Percentiles rank a stretch among this genome's conserved stretches.
Evolutionary conservation across 2,888 invertebrate species (phyloP).

Genomic region (Drosophila nr. medialis): DNA sequence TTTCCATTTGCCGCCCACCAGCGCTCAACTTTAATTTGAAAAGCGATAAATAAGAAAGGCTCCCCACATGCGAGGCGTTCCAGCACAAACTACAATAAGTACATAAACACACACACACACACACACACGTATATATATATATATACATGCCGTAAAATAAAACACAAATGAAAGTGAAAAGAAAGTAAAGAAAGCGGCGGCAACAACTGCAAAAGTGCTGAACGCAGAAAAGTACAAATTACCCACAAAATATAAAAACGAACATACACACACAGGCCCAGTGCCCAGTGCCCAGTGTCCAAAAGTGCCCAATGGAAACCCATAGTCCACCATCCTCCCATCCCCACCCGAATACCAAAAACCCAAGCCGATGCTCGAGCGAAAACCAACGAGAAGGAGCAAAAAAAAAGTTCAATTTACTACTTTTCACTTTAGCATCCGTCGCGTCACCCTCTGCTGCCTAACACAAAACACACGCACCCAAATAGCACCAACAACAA

Average conservation of each 20-base stretch:
- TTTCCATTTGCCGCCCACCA: conserved; percentile 25
- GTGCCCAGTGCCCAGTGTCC: conserved; percentile 3
- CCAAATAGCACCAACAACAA: conserved; percentile 33
- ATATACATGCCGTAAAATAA: conserved; percentile 66
- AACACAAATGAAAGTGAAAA: conserved; percentile 78
- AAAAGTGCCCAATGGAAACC: conserved; percentile 25
- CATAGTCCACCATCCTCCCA: background rate
- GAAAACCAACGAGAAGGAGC: conserved; percentile 45
- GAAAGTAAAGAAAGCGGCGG: conserved; percentile 66
- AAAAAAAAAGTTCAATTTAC: conserved; percentile 81
- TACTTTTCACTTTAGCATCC: conserved; percentile 82
- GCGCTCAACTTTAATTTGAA: conserved; percentile 78
- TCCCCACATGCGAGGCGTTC: conserved; percentile 35
- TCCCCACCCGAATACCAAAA: conserved; percentile 6
- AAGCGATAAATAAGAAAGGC: conserved; percentile 77
- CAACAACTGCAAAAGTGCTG: conserved; percentile 76
- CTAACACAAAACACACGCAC: conserved; percentile 61
- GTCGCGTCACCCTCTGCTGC: conserved; percentile 44
- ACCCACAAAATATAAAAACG: conserved; percentile 77
- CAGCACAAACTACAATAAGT: conserved; percentile 57
- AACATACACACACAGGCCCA: conserved; percentile 18
- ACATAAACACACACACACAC: conserved; percentile 35
- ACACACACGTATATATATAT: conserved; percentile 2
- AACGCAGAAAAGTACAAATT: conserved; percentile 82
- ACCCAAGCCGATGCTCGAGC: conserved; percentile 33